Conservation (phyloP, 1,140 invertebrate genomes). For the Halictus rubicundus region DNA sequence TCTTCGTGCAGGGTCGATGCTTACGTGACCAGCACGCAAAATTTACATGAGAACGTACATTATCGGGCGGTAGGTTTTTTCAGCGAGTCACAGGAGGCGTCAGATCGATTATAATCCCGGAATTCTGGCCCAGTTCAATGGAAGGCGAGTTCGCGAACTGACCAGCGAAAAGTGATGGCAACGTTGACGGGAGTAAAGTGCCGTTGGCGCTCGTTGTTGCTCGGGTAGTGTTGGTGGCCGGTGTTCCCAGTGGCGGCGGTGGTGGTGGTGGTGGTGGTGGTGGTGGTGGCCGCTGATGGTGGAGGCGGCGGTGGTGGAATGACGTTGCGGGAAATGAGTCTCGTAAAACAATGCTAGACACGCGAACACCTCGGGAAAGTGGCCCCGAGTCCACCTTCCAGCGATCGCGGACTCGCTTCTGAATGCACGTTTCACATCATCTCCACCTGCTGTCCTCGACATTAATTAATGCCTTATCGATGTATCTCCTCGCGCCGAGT, state of each 20-base stretch:
- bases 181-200: conserved; percentile 49
- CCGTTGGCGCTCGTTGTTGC: too few relatives aligned
- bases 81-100: conserved; percentile 29
- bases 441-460: conserved; percentile 40
- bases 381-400: conserved; percentile 41
- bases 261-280: conserved; percentile 5
- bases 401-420: conserved; percentile 42
- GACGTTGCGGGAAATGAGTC: conserved; percentile 75
- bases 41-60: neutral
- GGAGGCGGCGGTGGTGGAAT: conserved; percentile 62
- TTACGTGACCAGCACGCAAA: neutral
- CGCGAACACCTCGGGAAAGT: conserved; percentile 65
- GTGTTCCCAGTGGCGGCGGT: conserved; percentile 39
- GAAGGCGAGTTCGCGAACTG: conserved; percentile 44
- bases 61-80: conserved; percentile 28
- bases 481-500: conserved; percentile 13
- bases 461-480: conserved; percentile 43
- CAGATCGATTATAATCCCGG: conserved; percentile 37
- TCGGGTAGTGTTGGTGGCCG: too few relatives aligned
- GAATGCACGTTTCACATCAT: conserved; percentile 42
- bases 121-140: conserved; percentile 56
- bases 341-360: conserved; percentile 74
- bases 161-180: conserved; percentile 44
- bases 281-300: neutral
- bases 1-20: neutral